Conservation (phyloP, 2,888 invertebrate species). For the Papilio protenor region DNA sequence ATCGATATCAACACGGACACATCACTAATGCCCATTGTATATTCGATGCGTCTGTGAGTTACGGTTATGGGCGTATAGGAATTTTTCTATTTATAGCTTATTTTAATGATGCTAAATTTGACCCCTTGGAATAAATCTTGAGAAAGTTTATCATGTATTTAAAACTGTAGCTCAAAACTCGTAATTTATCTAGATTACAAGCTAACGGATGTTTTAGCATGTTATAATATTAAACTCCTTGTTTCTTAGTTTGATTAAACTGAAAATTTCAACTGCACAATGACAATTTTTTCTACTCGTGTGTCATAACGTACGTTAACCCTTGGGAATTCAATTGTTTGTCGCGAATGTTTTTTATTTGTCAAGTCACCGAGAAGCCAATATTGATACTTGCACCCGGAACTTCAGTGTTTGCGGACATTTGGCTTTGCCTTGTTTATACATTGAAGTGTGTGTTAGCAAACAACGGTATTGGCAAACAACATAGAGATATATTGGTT, state of each 20-base stretch:
- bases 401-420: constrained; percentile 43
- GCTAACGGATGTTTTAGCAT: neutral
- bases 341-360: constrained; percentile 40
- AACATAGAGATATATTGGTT: neutral
- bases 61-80: constrained; percentile 38
- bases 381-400: constrained; percentile 43
- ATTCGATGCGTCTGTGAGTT: constrained; percentile 38
- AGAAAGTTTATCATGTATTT: neutral
- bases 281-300: constrained; percentile 20
- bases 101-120: constrained; percentile 29
- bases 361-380: constrained; percentile 32
- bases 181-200: neutral
- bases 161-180: neutral
- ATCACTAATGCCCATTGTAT: constrained; percentile 34
- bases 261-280: constrained; percentile 1
- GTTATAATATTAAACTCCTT: neutral
- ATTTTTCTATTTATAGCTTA: constrained; percentile 37
- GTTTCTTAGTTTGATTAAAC: neutral
- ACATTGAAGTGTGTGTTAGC: constrained; percentile 37
- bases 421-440: constrained; percentile 42
- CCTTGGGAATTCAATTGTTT: constrained; percentile 37
- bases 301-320: constrained; percentile 30
- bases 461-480: constrained; percentile 28
- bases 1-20: constrained; percentile 53
- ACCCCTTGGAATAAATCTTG: neutral